These are phyloP conservation scores for Scatophagus argus DNA, from an alignment of 2,113 vertebrate genomes.

Conservation along the genomic window DNA sequence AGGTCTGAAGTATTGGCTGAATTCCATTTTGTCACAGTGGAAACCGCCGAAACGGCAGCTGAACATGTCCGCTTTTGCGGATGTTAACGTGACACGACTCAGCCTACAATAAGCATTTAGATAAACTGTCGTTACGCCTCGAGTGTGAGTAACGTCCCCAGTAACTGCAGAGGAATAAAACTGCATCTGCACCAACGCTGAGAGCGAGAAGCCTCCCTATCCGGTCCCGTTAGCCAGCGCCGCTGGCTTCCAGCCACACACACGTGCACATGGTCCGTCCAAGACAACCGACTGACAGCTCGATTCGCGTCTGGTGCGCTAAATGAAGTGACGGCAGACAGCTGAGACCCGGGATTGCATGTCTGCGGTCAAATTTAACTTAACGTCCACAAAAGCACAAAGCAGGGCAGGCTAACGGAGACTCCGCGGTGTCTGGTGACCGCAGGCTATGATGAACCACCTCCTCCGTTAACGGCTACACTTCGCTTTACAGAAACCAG, in stretches of 20 bases:
- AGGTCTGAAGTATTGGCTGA: too few species aligned
- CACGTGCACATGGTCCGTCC: conserved; percentile 41
- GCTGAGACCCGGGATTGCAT: too few species aligned
- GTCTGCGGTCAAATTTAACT: too few species aligned
- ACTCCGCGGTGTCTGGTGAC: too few species aligned
- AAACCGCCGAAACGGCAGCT: too few species aligned
- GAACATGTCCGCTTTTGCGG: too few species aligned
- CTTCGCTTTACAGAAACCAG: too few species aligned
- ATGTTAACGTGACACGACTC: not conserved
- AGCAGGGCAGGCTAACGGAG: too few species aligned
- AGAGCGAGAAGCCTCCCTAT: fast-evolving
- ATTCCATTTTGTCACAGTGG: too few species aligned
- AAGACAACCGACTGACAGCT: not conserved
- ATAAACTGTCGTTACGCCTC: not conserved
- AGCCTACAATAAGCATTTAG: not conserved
- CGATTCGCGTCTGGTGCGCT: not conserved
- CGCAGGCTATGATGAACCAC: too few species aligned
- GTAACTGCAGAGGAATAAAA: fast-evolving
- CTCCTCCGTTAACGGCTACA: not conserved
- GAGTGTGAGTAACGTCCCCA: fast-evolving
- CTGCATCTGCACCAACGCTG: not conserved
- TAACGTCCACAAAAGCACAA: too few species aligned
- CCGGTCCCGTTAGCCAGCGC: not conserved
- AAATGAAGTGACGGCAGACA: too few species aligned
- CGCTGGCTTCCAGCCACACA: conserved; percentile 13